A percentile compares a stretch with the other conserved stretches of the same genome.
phyloP scores from a whole-genome alignment of 2,113 vertebrate species.

The Mystacornis crossleyi region DNA sequence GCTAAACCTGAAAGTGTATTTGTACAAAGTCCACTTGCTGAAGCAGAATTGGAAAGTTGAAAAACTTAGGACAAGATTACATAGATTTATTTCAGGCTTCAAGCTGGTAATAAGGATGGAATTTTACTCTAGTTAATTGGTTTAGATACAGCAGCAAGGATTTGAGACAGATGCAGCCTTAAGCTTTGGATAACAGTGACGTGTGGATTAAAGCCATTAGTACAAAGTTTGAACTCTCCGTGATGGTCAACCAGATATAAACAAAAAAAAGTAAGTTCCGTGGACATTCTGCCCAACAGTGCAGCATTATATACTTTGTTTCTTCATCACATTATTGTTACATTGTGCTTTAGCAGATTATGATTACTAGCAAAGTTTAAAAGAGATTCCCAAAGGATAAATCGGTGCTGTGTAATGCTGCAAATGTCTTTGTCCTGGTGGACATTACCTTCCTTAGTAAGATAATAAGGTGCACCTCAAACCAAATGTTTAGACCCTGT shows the following conservation, averaged over 20 bases:
- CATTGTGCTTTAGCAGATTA: background rate
- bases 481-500: background rate
- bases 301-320: background rate
- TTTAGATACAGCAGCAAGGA: conserved; percentile 51
- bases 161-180: conserved; percentile 32
- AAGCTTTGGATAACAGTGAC: conserved; percentile 26
- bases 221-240: background rate
- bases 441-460: background rate
- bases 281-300: background rate
- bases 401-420: background rate
- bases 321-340: background rate
- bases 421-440: background rate
- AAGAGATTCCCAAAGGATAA: background rate
- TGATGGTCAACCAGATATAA: background rate
- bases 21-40: background rate
- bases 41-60: background rate
- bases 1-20: background rate
- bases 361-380: background rate
- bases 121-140: conserved; percentile 63
- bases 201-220: background rate
- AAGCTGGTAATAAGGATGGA: conserved; percentile 44
- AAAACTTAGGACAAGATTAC: conserved; percentile 33
- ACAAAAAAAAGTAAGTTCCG: background rate
- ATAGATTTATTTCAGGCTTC: conserved; percentile 1
- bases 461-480: background rate